Conservation (phyloP, 1,140 invertebrate species). For the Physella acuta region DNA sequence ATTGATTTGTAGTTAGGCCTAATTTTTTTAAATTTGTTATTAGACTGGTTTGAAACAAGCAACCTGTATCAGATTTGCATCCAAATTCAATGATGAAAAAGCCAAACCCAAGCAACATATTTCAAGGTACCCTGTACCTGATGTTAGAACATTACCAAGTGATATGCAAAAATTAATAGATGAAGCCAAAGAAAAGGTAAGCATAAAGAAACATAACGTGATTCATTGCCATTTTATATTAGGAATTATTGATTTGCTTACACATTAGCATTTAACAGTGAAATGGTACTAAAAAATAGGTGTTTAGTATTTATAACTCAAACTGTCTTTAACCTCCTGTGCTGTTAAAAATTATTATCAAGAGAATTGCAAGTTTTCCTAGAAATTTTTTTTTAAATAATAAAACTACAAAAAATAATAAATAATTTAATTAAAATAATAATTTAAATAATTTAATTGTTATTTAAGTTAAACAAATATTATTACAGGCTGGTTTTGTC, state of each 20-base stretch:
- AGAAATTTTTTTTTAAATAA: not conserved
- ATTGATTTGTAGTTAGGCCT: not conserved
- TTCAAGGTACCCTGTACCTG: constrained; percentile 39
- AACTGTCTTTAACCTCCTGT: too few species aligned
- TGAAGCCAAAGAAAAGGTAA: constrained; percentile 37
- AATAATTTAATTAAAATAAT: not conserved
- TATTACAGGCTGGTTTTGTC: constrained; percentile 42
- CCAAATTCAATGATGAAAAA: constrained; percentile 1
- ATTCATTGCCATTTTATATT: too few species aligned
- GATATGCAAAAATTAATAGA: constrained; percentile 33
- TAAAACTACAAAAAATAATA: not conserved
- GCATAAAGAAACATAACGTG: not conserved
- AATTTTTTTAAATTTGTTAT: not conserved
- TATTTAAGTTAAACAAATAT: not conserved
- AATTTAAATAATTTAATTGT: not conserved
- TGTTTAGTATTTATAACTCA: too few species aligned
- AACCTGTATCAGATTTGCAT: not conserved
- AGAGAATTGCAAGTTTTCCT: not conserved
- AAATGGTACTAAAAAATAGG: too few species aligned
- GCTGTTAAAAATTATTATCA: not conserved
- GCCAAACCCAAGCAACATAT: constrained; percentile 14
- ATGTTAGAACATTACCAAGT: constrained; percentile 28
- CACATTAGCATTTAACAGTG: too few species aligned
- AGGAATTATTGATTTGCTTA: too few species aligned
- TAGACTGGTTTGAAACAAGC: not conserved